A percentile compares a stretch with the other conserved stretches of the same genome.
Evolutionary conservation across 2,888 invertebrate genomes (phyloP).

Genomic region (Lasioglossum marginatum): DNA sequence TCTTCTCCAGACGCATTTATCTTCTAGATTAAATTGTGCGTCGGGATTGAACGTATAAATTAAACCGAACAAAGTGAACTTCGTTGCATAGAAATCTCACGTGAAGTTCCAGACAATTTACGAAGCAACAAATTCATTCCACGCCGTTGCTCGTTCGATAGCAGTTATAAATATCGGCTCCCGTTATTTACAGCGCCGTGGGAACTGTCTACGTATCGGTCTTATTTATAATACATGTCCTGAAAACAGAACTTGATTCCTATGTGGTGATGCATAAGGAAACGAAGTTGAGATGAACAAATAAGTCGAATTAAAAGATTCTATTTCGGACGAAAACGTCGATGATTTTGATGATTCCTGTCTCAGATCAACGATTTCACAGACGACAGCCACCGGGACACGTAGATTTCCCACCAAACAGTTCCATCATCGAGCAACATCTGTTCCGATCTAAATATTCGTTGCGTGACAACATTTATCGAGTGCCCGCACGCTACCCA

Average conservation of each 20-base stretch:
- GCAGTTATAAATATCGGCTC: background rate
- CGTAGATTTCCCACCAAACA: background rate
- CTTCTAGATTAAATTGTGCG: background rate
- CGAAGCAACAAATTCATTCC: background rate
- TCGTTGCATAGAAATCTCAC: background rate
- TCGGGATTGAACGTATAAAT: background rate
- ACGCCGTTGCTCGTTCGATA: background rate
- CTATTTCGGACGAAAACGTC: background rate
- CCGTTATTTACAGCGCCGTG: background rate
- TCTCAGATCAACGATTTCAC: background rate
- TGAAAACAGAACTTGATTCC: no score
- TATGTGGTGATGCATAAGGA: background rate
- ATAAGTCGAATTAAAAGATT: no score
- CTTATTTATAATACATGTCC: background rate
- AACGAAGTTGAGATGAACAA: no score
- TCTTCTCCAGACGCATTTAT: background rate
- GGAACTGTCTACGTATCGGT: background rate
- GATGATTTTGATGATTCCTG: background rate
- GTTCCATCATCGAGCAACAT: background rate
- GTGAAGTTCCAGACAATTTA: background rate
- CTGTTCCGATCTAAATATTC: conserved; percentile 27
- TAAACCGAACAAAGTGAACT: background rate
- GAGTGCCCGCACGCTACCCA: background rate
- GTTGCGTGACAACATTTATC: background rate
- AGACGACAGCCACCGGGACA: background rate